These are phyloP conservation scores for Apogon talboti DNA, from an alignment of 2,797 vertebrate genomes.

Conservation along the genomic window DNA sequence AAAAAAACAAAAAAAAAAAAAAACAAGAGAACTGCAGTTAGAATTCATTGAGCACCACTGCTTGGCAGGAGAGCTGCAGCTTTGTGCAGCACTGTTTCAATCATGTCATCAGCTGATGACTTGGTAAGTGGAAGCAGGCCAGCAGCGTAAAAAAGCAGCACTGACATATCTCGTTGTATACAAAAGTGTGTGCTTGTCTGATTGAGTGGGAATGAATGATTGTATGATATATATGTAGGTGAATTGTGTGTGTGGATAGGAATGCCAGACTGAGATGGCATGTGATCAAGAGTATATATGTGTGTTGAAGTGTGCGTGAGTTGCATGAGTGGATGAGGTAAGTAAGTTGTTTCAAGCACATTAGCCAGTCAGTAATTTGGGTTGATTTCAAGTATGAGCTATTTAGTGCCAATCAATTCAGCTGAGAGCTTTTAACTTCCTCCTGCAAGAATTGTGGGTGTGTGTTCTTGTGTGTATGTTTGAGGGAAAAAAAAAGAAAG, in stretches of 20 bases:
- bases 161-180: not conserved
- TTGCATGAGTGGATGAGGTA: conserved; percentile 52
- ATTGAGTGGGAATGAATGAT: conserved; percentile 13
- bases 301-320: conserved; percentile 29
- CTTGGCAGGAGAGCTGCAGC: conserved; percentile 12
- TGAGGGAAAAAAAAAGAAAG: not conserved
- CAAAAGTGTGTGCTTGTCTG: conserved; percentile 4
- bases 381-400: conserved; percentile 66
- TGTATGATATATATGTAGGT: conserved; percentile 13
- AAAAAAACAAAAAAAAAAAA: not conserved
- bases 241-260: not conserved
- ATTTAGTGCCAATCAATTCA: conserved; percentile 71
- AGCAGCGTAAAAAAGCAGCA: conserved; percentile 17
- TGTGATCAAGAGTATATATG: conserved; percentile 32
- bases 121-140: conserved; percentile 24
- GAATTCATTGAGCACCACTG: not conserved
- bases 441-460: conserved; percentile 26
- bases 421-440: conserved; percentile 62
- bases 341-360: conserved; percentile 66
- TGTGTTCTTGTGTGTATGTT: conserved; percentile 3
- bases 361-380: conserved; percentile 63
- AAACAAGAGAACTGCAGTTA: not conserved
- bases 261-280: conserved; percentile 7
- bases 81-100: conserved; percentile 13
- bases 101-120: conserved; percentile 29